Percentiles rank a stretch among this genome's conserved stretches.
Conservation (phyloP, 2,888 invertebrate species). For the Cosmia pyralina region DNA sequence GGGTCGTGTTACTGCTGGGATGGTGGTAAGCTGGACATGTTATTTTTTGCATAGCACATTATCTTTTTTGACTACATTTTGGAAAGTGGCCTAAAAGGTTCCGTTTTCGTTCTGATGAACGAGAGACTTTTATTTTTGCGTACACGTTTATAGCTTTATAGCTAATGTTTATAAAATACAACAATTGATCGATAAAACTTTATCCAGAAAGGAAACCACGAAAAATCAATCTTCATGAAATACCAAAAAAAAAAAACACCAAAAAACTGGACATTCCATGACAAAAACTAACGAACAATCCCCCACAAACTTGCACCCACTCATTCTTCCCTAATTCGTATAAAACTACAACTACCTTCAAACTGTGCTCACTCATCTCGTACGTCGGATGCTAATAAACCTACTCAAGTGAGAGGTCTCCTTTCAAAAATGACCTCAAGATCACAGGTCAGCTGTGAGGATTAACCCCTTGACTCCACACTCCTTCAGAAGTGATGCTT, state of each 20-base stretch:
- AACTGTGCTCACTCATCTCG: conserved; percentile 62
- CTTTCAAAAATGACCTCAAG: conserved; percentile 68
- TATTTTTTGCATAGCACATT: background rate
- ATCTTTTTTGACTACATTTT: background rate
- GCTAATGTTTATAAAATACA: background rate
- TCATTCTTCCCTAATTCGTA: conserved; percentile 51
- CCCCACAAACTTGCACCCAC: background rate
- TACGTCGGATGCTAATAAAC: conserved; percentile 63
- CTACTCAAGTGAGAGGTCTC: conserved; percentile 62
- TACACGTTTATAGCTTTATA: too few relatives aligned
- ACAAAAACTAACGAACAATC: conserved; percentile 1
- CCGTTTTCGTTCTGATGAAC: too few relatives aligned
- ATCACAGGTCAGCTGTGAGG: conserved; percentile 65
- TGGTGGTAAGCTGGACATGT: conserved; percentile 4
- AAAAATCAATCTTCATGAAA: background rate
- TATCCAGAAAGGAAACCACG: background rate
- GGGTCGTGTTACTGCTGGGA: conserved; percentile 14
- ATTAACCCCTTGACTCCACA: conserved; percentile 67
- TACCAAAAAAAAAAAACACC: background rate
- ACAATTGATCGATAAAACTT: background rate
- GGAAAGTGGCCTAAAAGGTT: too few relatives aligned
- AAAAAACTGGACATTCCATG: background rate
- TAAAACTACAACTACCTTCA: conserved; percentile 63
- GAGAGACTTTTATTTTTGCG: background rate
- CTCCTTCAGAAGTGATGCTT: conserved; percentile 58